Percentiles rank a stretch among this genome's conserved stretches.
phyloP scores from a whole-genome alignment of 2,888 invertebrate genomes.

The Dasysyrphus albostriatus region DNA sequence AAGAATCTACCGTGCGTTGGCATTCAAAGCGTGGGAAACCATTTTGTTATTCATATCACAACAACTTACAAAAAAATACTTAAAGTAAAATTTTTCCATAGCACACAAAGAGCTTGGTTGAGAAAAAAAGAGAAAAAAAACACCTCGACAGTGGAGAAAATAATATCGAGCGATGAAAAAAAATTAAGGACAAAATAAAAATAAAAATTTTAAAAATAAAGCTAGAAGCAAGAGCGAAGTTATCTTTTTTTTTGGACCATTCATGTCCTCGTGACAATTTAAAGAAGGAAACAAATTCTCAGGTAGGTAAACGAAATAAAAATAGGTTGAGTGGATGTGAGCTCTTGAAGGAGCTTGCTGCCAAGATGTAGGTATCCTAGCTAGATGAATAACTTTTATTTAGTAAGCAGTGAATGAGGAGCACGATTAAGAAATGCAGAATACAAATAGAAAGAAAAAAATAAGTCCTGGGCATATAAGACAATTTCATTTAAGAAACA shows the following conservation, averaged over 20 bases:
- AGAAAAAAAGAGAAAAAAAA: not conserved
- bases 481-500: conserved; percentile 62
- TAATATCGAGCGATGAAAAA: not conserved
- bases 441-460: conserved; percentile 6
- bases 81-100: conserved; percentile 58
- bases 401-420: conserved; percentile 53
- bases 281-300: conserved; percentile 62
- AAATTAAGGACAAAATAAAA: conserved; percentile 17
- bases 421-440: conserved; percentile 20
- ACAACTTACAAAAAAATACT: conserved; percentile 66
- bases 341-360: conserved; percentile 49
- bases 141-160: conserved; percentile 5
- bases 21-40: conserved; percentile 73
- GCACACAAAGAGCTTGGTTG: not conserved
- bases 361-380: conserved; percentile 12
- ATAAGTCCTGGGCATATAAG: conserved; percentile 32
- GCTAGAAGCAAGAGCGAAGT: not conserved
- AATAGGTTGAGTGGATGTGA: conserved; percentile 66
- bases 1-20: conserved; percentile 45
- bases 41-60: conserved; percentile 83
- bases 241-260: conserved; percentile 48
- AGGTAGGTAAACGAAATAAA: conserved; percentile 72
- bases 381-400: conserved; percentile 66
- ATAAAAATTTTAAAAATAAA: not conserved
- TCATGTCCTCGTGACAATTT: conserved; percentile 73